Conservation (phyloP, 2,797 vertebrate genomes). For the Hemitrygon akajei region DNA sequence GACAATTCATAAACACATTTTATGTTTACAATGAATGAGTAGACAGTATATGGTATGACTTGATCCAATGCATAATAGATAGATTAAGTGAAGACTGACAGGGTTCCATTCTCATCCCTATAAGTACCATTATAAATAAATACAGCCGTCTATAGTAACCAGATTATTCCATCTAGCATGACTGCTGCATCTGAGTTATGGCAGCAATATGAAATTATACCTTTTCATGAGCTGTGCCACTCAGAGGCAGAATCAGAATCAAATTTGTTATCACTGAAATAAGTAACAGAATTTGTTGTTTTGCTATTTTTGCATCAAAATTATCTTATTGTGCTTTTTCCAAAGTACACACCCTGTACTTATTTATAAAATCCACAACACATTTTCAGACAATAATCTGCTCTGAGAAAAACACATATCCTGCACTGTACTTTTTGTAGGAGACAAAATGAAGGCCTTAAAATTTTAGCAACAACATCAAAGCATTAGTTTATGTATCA, state of each 20-base stretch:
- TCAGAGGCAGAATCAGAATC: too few species aligned
- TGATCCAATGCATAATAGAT: conserved; percentile 15
- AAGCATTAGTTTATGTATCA: too few species aligned
- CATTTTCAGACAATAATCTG: background rate
- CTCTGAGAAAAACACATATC: background rate
- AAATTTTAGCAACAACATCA: too few species aligned
- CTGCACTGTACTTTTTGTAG: background rate
- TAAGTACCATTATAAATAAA: conserved; percentile 29
- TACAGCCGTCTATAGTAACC: conserved; percentile 26
- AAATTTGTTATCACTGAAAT: too few species aligned
- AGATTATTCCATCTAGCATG: background rate
- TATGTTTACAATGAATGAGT: background rate
- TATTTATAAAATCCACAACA: background rate
- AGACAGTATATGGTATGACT: conserved; percentile 8
- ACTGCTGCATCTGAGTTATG: background rate
- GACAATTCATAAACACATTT: conserved; percentile 3
- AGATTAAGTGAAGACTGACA: conserved; percentile 23
- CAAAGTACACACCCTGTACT: background rate
- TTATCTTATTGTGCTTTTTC: too few species aligned
- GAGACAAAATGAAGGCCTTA: too few species aligned
- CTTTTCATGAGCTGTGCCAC: background rate
- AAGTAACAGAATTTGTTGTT: background rate
- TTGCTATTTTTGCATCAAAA: background rate
- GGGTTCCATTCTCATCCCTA: background rate
- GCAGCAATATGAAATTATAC: background rate